Conservation (phyloP, 2,888 invertebrate species). For the Euplexia lucipara region DNA sequence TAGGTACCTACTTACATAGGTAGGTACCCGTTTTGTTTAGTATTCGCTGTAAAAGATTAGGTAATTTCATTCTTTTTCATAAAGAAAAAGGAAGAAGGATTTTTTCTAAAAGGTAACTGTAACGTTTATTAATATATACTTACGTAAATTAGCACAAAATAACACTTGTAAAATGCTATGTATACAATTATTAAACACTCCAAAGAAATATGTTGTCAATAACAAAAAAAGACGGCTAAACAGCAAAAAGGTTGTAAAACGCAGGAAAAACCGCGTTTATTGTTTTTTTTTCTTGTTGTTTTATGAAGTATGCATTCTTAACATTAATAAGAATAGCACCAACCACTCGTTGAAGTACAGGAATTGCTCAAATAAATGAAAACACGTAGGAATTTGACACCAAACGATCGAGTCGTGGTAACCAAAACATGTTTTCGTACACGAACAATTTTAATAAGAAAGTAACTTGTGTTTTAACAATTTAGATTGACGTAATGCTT, state of each 20-base stretch:
- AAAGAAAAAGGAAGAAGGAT: too few relatives aligned
- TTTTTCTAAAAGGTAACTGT: too few relatives aligned
- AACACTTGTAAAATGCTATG: too few relatives aligned
- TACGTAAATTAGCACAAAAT: too few relatives aligned
- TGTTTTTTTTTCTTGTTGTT: constrained; percentile 7
- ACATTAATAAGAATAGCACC: constrained; percentile 19
- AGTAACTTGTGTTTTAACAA: not conserved
- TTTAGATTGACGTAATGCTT: not conserved
- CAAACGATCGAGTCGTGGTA: not conserved
- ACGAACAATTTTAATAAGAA: constrained; percentile 1
- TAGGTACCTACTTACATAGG: too few relatives aligned
- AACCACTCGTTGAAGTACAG: not conserved
- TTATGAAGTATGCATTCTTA: not conserved
- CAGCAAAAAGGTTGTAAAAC: constrained; percentile 7
- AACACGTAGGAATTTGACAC: constrained; percentile 35
- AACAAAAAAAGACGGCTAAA: too few relatives aligned
- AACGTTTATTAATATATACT: too few relatives aligned
- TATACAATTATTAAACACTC: too few relatives aligned
- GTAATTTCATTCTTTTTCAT: too few relatives aligned
- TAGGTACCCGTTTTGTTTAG: too few relatives aligned
- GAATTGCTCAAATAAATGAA: constrained; percentile 37
- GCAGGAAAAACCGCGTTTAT: not conserved
- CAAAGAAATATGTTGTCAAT: too few relatives aligned
- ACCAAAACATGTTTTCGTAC: not conserved
- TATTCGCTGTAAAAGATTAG: too few relatives aligned